Conservation (phyloP, 2,113 vertebrate genomes). For the Picathartes gymnocephalus region DNA sequence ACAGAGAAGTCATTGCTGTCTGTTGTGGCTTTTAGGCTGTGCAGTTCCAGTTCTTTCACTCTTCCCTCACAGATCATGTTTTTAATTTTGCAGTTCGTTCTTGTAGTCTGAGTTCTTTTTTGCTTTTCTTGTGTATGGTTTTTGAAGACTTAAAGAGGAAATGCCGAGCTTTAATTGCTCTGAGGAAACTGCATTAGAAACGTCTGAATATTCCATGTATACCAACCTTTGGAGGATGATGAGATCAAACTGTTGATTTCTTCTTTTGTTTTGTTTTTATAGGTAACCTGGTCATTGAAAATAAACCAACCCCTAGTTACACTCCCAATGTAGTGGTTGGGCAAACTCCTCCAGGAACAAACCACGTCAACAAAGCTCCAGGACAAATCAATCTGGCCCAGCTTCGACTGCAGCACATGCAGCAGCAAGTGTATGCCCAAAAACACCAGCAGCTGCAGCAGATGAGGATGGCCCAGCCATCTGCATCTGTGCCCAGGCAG, state of each 20-base stretch:
- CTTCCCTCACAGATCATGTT: not conserved
- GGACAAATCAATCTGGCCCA: conserved; percentile 97
- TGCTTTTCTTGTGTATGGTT: not conserved
- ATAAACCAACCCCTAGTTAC: conserved; percentile 83
- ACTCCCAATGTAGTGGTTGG: conserved; percentile 86
- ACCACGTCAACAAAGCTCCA: conserved; percentile 85
- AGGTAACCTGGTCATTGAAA: conserved; percentile 97
- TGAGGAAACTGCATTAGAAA: not conserved
- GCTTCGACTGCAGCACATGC: conserved; percentile 96
- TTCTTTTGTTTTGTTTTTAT: not conserved
- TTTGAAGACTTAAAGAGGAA: not conserved
- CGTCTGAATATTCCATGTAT: not conserved
- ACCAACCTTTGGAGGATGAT: not conserved
- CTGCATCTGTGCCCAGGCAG: conserved; percentile 83
- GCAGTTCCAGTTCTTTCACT: not conserved
- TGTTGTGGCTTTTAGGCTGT: not conserved
- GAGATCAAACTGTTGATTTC: not conserved
- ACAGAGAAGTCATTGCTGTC: not conserved
- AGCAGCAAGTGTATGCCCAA: conserved; percentile 90
- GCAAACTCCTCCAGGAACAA: conserved; percentile 82
- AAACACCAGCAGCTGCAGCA: conserved; percentile 88
- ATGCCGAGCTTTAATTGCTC: not conserved
- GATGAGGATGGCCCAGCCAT: conserved; percentile 91
- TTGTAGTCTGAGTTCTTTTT: not conserved
- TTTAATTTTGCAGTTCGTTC: not conserved